Evolutionary conservation across 1,140 invertebrate genomes (phyloP).

Genomic region (Medauroidea extradentata): DNA sequence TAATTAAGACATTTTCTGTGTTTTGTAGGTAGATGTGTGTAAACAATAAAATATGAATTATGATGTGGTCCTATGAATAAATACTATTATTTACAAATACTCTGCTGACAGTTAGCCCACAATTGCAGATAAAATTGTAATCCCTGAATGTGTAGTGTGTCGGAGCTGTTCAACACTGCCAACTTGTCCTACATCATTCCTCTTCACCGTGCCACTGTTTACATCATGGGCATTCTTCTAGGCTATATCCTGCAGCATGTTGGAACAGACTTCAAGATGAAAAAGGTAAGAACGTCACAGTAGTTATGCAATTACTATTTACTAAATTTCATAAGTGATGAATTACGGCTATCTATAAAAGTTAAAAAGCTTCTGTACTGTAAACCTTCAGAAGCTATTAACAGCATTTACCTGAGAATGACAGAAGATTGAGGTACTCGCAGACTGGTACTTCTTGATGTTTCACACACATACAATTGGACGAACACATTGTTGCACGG

Average conservation of each 20-base stretch:
- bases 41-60: not conserved
- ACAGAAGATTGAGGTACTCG: no score
- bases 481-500: no score
- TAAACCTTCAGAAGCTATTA: no score
- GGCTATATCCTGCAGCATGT: constrained; percentile 55
- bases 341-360: no score
- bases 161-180: constrained; percentile 59
- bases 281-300: constrained; percentile 23
- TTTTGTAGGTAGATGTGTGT: not conserved
- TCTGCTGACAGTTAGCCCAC: not conserved
- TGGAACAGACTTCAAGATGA: constrained; percentile 43
- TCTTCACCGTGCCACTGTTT: constrained; percentile 62
- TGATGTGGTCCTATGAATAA: not conserved
- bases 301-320: no score
- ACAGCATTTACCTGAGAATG: no score
- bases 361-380: no score
- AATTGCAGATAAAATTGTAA: not conserved
- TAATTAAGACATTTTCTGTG: no score
- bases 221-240: constrained; percentile 61
- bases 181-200: constrained; percentile 64
- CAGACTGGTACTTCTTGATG: no score
- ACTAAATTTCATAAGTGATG: no score
- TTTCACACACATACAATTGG: no score
- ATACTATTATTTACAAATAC: not conserved
- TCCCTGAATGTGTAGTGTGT: not conserved